Conservation (phyloP, 2,113 vertebrate species). For the Forbesichthys papilliferus region DNA sequence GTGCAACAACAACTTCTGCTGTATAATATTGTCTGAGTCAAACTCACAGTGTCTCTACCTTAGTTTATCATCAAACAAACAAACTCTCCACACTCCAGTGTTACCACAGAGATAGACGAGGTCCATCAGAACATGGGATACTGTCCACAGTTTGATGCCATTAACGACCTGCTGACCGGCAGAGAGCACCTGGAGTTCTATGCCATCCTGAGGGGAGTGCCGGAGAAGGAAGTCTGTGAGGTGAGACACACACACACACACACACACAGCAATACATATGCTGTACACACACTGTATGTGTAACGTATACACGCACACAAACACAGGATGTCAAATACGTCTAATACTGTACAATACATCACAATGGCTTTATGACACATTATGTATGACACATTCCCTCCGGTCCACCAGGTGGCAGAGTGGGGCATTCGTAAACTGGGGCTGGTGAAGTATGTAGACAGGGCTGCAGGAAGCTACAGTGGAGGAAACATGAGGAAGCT, state of each 20-base stretch:
- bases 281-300: not conserved
- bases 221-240: slow-evolving; percentile 97
- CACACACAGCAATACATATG: not conserved
- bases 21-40: no score
- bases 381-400: not conserved
- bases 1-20: no score
- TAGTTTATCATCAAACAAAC: not conserved
- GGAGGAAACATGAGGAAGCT: slow-evolving; percentile 97
- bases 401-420: slow-evolving; percentile 85
- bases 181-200: slow-evolving; percentile 97
- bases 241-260: slow-evolving; percentile 60
- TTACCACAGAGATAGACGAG: slow-evolving; percentile 88
- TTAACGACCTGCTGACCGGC: slow-evolving; percentile 93
- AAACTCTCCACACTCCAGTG: slow-evolving; percentile 68
- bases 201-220: slow-evolving; percentile 92
- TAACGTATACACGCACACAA: not conserved
- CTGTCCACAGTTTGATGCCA: slow-evolving; percentile 97
- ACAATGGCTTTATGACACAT: not conserved
- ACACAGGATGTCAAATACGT: not conserved
- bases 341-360: not conserved
- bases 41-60: slow-evolving; percentile 13
- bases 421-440: slow-evolving; percentile 96
- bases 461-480: slow-evolving; percentile 91
- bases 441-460: slow-evolving; percentile 92
- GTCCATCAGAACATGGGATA: slow-evolving; percentile 99